These are phyloP conservation scores for Lepidurus arcticus DNA, from an alignment of 1,140 invertebrate species.

Conservation along the genomic window DNA sequence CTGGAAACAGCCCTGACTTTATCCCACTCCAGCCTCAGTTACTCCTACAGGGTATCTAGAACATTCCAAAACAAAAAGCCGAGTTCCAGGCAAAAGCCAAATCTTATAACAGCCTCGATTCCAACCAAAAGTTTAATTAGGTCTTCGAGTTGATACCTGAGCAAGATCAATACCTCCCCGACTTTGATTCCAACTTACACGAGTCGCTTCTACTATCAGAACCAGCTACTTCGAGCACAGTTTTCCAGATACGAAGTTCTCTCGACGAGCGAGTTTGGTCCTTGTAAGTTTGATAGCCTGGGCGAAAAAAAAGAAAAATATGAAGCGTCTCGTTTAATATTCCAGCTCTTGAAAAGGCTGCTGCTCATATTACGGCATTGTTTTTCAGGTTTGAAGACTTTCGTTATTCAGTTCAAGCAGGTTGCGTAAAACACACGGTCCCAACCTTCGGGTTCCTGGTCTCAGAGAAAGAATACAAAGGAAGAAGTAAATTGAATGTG, in stretches of 20 bases:
- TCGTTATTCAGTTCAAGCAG: conserved; percentile 43
- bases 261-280: conserved; percentile 40
- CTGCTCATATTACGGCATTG: conserved; percentile 11
- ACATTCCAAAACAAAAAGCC: neutral
- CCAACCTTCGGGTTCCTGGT: conserved; percentile 48
- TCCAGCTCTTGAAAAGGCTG: neutral
- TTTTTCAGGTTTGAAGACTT: conserved; percentile 40
- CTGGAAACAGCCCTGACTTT: conserved; percentile 42
- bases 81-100: neutral
- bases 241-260: neutral
- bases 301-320: neutral
- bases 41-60: conserved; percentile 42
- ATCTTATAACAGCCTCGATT: neutral
- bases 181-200: conserved; percentile 37
- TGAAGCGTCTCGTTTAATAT: neutral
- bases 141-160: conserved; percentile 44
- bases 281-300: conserved; percentile 41
- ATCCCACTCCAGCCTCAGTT: conserved; percentile 44
- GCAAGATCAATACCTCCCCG: conserved; percentile 41
- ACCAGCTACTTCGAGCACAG: neutral
- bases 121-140: conserved; percentile 33
- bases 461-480: conserved; percentile 41
- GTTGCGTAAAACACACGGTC: conserved; percentile 45
- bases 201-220: neutral
- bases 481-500: conserved; percentile 42